A percentile compares a stretch with the other conserved stretches of the same genome.
Evolutionary conservation across 2,113 vertebrate species (phyloP).

Genomic region (Eublepharis macularius): DNA sequence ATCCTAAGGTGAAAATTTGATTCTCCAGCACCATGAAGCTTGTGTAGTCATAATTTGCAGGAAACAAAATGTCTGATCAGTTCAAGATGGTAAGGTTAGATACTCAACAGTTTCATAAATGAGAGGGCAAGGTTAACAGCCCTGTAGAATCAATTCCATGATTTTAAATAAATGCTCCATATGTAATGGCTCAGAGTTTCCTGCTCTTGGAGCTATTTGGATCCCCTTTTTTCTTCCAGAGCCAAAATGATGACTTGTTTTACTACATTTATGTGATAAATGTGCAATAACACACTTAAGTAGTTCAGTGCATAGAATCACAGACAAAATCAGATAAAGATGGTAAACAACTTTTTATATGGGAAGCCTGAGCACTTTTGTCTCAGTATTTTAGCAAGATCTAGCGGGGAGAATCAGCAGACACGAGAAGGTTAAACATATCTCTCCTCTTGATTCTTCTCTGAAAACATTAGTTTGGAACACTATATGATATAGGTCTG

Average conservation of each 20-base stretch:
- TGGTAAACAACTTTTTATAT: neutral
- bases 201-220: neutral
- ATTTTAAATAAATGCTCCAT: neutral
- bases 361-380: neutral
- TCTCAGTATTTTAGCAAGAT: neutral
- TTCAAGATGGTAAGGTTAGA: conserved; percentile 41
- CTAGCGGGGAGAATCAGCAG: neutral
- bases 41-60: conserved; percentile 9
- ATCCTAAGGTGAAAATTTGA: conserved; percentile 24
- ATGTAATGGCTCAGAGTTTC: conserved; percentile 25
- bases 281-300: neutral
- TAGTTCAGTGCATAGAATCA: neutral
- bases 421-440: neutral
- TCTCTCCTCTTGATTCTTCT: neutral
- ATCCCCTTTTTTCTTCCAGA: neutral
- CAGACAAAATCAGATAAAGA: neutral
- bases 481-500: neutral
- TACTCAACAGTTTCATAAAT: conserved; percentile 11
- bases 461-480: neutral
- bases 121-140: neutral
- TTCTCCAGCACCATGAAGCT: conserved; percentile 1
- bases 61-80: conserved; percentile 33
- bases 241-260: neutral
- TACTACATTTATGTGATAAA: neutral
- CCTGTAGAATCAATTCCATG: neutral